Base-by-base conservation (phyloP, 2,888 invertebrate species). In the Ophion ventricosus region DNA sequence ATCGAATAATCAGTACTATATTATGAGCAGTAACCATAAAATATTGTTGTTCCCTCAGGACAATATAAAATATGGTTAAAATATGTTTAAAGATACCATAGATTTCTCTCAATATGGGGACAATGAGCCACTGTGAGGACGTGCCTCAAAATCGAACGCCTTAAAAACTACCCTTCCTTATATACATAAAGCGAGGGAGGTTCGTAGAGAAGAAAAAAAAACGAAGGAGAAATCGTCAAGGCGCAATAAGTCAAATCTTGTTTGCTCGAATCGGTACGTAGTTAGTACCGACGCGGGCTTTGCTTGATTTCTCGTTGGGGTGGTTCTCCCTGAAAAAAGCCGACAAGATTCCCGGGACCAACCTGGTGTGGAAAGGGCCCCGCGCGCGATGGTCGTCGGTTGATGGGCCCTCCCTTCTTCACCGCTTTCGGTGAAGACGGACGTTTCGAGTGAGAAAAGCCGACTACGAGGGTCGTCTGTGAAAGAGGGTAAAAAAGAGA, bases 181-280 rank as follows among this genome's bases (percentile, higher is more conserved):
- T 57, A 5, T 35, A 57, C 35, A 40, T 40, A 59, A 35, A 74
- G 20, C 2, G 43, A 14, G 43, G 8, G 49, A 17, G 29, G 14
- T 63, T 11, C 8, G 25, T 4, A 49, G 54, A 25, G 29, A 40
- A 56, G n/a, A 54, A 26, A 61, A 57, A 76, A 23, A 35, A 79
- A 57, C 79, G 87, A 79, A 79, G 72, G 79, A 70, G 88, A 88
- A 91, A 90, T 91, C 90, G 90, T 87, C 90, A 89, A 88, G 88
- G 91, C 91, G 91, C 91, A 91, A 92, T 92, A 92, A 92, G 92
- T 92, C 91, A 91, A 92, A 92, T 91, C 91, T 92, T 91, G 91
- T 92, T 92, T 92, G 91, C 82, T 49, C 90, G 90, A 91, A 90
- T 88, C 89, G 87, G 90, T 89, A 87, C 90, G 90, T 91, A 89